These are phyloP conservation scores for Lota lota DNA, from an alignment of 2,113 vertebrate species.

Conservation along the genomic window DNA sequence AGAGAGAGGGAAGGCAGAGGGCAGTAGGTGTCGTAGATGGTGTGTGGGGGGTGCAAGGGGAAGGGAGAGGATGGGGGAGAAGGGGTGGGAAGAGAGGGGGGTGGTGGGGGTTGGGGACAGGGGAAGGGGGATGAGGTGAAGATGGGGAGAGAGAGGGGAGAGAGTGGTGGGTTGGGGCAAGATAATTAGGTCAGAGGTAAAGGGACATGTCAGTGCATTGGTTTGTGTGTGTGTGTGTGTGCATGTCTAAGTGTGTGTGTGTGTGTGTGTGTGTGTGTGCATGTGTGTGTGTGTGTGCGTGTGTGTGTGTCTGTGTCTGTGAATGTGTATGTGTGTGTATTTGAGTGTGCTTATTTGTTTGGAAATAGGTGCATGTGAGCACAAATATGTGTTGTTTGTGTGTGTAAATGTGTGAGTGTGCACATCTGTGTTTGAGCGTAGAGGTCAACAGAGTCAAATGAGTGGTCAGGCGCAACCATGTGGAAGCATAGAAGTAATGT, in stretches of 20 bases:
- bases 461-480: neutral
- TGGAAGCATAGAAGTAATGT: neutral
- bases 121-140: too few relatives aligned
- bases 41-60: slow-evolving; percentile 28
- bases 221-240: too few relatives aligned
- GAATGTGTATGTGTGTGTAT: slow-evolving; percentile 7
- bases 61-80: too few relatives aligned
- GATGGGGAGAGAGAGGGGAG: too few relatives aligned
- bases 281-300: too few relatives aligned
- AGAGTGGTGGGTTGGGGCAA: too few relatives aligned
- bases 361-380: slow-evolving; percentile 1
- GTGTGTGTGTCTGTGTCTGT: slow-evolving; percentile 3
- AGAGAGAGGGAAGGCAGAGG: too few relatives aligned
- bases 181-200: slow-evolving; percentile 27
- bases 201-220: neutral
- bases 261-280: too few relatives aligned
- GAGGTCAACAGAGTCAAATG: neutral
- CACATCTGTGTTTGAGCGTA: neutral
- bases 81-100: too few relatives aligned
- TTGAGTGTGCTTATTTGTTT: neutral
- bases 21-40: neutral
- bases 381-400: neutral
- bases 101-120: too few relatives aligned
- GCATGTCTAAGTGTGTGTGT: too few relatives aligned
- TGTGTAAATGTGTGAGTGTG: slow-evolving; percentile 12